A percentile compares a stretch with the other conserved stretches of the same genome.
Evolutionary conservation across 1,140 invertebrate genomes (phyloP).

Genomic region (Acromyrmex heyeri): DNA sequence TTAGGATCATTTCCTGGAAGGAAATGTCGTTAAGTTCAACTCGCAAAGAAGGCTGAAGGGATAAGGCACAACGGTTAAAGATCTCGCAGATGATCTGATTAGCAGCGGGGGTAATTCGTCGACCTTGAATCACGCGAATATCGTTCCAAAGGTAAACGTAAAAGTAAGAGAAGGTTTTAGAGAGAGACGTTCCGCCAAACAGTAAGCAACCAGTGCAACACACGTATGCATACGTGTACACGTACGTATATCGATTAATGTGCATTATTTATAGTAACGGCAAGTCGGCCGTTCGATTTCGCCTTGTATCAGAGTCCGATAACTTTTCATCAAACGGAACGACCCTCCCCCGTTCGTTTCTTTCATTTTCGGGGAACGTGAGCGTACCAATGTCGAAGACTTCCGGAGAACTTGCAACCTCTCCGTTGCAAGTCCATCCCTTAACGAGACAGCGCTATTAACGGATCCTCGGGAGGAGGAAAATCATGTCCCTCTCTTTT

Average conservation of each 20-base stretch:
- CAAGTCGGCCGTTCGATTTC: conserved; percentile 64
- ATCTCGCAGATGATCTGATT: conserved; percentile 47
- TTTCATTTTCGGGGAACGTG: too few species aligned
- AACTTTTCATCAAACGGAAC: conserved; percentile 3
- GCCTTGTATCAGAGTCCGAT: conserved; percentile 38
- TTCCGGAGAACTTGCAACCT: background rate
- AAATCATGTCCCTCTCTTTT: too few species aligned
- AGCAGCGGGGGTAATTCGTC: conserved; percentile 28
- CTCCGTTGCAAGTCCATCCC: too few species aligned
- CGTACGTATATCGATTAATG: conserved; percentile 77
- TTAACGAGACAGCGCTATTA: too few species aligned
- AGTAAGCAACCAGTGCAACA: conserved; percentile 68
- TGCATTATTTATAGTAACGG: conserved; percentile 78
- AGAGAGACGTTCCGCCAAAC: conserved; percentile 50
- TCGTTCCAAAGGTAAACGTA: conserved; percentile 58
- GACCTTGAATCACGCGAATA: conserved; percentile 63
- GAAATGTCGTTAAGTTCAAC: background rate
- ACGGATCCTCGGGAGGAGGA: too few species aligned
- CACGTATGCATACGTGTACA: conserved; percentile 23
- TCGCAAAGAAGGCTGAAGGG: background rate
- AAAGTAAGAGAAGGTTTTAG: conserved; percentile 41
- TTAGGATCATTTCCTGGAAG: background rate
- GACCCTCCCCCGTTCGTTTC: background rate
- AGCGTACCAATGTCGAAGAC: background rate
- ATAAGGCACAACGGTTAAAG: background rate